Percentiles rank a stretch among this genome's conserved stretches.
These are phyloP conservation scores for Vulpes lagopus DNA, from an alignment of 2,113 vertebrate species.

Conservation along the genomic window DNA sequence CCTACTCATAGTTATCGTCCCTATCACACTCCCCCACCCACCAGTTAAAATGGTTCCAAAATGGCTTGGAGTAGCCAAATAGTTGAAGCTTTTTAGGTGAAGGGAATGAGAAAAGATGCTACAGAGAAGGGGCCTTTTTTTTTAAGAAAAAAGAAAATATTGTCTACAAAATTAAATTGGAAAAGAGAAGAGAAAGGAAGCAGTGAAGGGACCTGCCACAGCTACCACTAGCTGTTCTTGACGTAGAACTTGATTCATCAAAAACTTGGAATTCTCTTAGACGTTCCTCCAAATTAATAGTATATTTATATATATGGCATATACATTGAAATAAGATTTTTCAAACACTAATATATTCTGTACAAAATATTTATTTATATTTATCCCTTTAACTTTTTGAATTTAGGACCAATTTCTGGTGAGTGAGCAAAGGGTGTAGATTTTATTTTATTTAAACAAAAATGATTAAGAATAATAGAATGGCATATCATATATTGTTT, in stretches of 20 bases:
- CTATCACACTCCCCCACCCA: neutral
- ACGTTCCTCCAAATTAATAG: neutral
- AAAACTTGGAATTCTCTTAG: neutral
- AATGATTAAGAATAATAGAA: neutral
- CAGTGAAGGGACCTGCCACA: neutral
- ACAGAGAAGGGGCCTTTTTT: neutral
- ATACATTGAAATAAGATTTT: neutral
- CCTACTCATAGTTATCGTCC: neutral
- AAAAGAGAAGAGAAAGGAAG: neutral
- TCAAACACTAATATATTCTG: neutral
- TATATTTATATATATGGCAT: neutral
- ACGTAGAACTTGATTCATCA: neutral
- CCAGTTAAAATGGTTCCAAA: neutral
- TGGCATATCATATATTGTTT: accelerated
- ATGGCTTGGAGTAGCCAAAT: neutral
- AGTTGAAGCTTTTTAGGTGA: neutral
- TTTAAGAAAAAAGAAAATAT: neutral
- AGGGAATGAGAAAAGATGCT: neutral
- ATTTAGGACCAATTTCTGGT: neutral
- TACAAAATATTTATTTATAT: neutral
- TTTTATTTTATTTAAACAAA: constrained; percentile 43
- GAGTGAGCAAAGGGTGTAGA: neutral
- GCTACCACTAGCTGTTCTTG: neutral
- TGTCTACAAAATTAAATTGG: neutral
- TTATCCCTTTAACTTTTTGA: neutral